Conservation (phyloP, 2,113 vertebrate genomes). For the Oreochromis aureus region DNA sequence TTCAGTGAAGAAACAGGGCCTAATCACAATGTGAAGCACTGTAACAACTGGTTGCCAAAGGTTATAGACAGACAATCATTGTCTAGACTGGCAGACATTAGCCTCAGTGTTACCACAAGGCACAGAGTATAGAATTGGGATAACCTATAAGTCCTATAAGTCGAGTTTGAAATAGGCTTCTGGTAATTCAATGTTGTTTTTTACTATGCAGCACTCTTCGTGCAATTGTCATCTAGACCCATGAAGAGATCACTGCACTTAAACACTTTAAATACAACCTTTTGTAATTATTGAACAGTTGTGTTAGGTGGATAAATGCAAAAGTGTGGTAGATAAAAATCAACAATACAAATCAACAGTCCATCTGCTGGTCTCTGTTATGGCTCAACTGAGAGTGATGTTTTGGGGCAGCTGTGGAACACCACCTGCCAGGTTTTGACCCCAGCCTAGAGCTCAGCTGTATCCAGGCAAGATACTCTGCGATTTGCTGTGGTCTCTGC, state of each 20-base stretch:
- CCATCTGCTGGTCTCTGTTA: not conserved
- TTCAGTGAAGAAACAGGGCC: not conserved
- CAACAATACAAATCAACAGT: not conserved
- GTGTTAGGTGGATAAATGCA: not conserved
- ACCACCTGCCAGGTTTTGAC: constrained; percentile 35
- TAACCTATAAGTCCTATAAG: not conserved
- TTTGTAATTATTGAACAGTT: not conserved
- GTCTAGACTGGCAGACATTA: not conserved
- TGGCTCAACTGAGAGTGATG: constrained; percentile 2
- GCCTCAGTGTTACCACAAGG: not conserved
- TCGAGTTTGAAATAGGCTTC: not conserved
- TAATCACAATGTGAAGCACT: not conserved
- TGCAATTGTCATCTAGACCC: not conserved
- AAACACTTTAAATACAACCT: not conserved
- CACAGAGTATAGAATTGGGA: not conserved
- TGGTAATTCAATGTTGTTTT: not conserved
- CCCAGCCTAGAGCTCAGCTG: constrained; percentile 31
- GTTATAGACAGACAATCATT: constrained; percentile 12
- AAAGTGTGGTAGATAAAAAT: not conserved
- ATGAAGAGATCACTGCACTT: not conserved
- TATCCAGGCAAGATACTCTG: not conserved
- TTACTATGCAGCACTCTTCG: not conserved
- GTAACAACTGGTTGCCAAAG: not conserved
- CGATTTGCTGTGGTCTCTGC: not conserved
- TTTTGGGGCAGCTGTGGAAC: constrained; percentile 34